Base-by-base conservation (phyloP, 2,888 invertebrate genomes). In the Cheilosia grossa region DNA sequence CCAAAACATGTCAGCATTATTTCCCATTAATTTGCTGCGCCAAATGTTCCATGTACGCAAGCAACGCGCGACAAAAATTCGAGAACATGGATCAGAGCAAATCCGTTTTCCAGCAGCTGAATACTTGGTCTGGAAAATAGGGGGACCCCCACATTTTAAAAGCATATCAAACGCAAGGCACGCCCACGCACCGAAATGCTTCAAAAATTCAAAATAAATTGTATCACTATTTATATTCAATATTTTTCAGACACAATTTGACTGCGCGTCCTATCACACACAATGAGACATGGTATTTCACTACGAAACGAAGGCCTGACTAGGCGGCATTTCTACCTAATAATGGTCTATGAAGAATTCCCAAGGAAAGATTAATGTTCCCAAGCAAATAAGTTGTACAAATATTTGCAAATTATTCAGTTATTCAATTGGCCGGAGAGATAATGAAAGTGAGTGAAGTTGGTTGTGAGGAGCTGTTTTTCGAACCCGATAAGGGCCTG, bases 151-250 rank as follows among this genome's bases (percentile, higher is more conserved):
- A 37, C 42, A 27, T 42, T 54, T 13, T 2, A 15, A 67, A 42
- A 17, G 24, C 42, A 13, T 13, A 24, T 33, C 17, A 51, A 51
- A 40, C 10, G 40, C 15, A 51, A 21, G 37, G 21, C 15, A 15
- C 15, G 3, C 63, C 49, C 24, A 53, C 27, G 17, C 53, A 13
- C 6, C 17, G 7, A 49, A 72, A 40, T 53, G 27, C 17, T 51
- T 33, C 58, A 64, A 72, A 47, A 72, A 64, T 61, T 79, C 33
- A 17, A 63, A 78, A 78, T 78, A 63, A 63, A 79, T 79, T 63
- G 78, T 58, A 51, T 64, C 70, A 70, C 30, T 72, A 64, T 79
- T 79, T 79, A 40, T 51, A 24, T 53, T 72, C 54, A 79, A 72
- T 61, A 53, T 56, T 67, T n/a, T 30, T 6, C 15, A 30, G 21